Conservation (phyloP, 2,113 vertebrate species). For the Callithrix jacchus region DNA sequence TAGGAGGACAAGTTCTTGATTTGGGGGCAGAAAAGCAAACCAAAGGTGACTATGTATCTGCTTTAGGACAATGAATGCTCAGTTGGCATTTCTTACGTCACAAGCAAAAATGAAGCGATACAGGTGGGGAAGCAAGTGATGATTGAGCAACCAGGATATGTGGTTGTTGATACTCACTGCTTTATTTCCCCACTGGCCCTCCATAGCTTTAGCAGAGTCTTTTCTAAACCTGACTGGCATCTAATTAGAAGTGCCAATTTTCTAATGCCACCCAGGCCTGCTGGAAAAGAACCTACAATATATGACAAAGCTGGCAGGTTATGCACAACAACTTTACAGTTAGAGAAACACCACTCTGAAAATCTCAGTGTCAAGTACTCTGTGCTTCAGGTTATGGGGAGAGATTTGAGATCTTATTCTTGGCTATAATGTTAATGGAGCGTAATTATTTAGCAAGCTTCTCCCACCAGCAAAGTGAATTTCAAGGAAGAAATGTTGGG, state of each 20-base stretch:
- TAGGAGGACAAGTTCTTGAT: not conserved
- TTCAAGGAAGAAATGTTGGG: not conserved
- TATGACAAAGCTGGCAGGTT: not conserved
- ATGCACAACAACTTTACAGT: not conserved
- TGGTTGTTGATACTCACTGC: not conserved
- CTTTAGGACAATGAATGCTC: too few relatives aligned
- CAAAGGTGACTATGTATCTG: not conserved
- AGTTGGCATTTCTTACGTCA: not conserved
- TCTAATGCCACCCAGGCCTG: not conserved
- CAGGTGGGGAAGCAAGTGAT: not conserved
- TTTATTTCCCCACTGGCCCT: not conserved
- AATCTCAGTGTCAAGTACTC: not conserved
- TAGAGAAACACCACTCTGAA: not conserved
- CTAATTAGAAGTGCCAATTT: not conserved
- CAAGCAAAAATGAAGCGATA: not conserved
- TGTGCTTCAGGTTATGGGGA: not conserved
- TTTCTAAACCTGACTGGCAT: not conserved
- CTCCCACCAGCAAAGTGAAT: not conserved
- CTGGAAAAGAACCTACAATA: not conserved
- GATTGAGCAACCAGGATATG: rapidly evolving
- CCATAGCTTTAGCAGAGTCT: not conserved
- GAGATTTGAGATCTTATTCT: not conserved
- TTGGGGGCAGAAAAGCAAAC: not conserved
- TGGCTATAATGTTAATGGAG: not conserved
- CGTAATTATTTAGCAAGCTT: not conserved